phyloP scores from a whole-genome alignment of 92 coral and sea anemone genomes.

The Parazoanthus atlanticus region DNA sequence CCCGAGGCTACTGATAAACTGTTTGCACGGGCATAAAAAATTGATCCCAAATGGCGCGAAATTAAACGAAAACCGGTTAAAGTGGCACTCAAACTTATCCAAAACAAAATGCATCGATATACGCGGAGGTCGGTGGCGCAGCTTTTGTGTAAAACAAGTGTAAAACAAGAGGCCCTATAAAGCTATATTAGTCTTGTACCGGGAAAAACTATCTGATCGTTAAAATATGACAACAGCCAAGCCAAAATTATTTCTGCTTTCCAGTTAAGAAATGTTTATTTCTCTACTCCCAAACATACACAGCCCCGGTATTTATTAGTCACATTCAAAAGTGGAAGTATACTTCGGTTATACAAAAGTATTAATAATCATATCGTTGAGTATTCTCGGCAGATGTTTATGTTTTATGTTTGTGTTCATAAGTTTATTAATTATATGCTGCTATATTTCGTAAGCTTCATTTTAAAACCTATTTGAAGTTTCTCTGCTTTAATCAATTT shows the following conservation, averaged over 20 bases:
- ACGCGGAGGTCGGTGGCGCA: background rate
- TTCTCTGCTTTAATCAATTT: background rate
- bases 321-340: background rate
- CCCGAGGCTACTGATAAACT: background rate
- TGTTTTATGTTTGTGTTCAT: background rate
- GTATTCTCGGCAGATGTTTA: background rate
- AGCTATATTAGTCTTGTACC: background rate
- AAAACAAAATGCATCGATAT: background rate
- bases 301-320: background rate
- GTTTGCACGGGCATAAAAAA: no score
- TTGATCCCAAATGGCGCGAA: background rate
- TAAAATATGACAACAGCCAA: background rate
- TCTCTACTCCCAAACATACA: background rate
- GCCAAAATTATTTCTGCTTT: background rate
- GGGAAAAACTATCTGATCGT: background rate
- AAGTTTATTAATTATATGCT: background rate
- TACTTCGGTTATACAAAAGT: background rate
- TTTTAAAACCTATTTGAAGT: background rate
- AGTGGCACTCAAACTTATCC: background rate
- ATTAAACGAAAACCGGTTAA: background rate
- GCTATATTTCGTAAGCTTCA: background rate
- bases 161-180: background rate
- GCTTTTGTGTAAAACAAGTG: background rate
- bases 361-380: background rate
- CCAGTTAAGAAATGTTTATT: background rate